These are phyloP conservation scores for Lordiphosa collinella DNA, from an alignment of 1,140 invertebrate species.

Conservation along the genomic window DNA sequence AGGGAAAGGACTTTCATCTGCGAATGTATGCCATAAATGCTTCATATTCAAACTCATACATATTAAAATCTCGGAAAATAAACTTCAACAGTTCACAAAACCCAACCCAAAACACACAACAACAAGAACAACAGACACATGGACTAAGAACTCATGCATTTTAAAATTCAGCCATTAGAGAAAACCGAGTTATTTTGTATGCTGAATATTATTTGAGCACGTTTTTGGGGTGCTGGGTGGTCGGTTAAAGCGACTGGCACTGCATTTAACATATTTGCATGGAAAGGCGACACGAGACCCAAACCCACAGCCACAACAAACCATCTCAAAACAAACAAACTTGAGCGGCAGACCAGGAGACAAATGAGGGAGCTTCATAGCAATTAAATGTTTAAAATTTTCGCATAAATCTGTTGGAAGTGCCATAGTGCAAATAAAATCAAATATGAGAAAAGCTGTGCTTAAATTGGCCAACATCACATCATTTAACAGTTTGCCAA, in stretches of 20 bases:
- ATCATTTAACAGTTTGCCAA: constrained; percentile 42
- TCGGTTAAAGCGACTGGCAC: constrained; percentile 32
- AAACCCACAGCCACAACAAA: constrained; percentile 11
- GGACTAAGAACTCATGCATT: constrained; percentile 55
- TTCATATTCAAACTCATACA: constrained; percentile 72
- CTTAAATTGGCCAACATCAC: constrained; percentile 61
- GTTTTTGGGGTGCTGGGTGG: constrained; percentile 35
- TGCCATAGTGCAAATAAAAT: constrained; percentile 26
- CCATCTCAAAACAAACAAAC: constrained; percentile 9
- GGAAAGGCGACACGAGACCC: constrained; percentile 8
- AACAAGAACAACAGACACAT: constrained; percentile 1
- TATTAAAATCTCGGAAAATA: constrained; percentile 75
- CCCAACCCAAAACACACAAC: constrained; percentile 32
- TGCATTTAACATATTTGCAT: constrained; percentile 62
- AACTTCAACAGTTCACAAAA: constrained; percentile 71
- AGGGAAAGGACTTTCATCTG: constrained; percentile 37
- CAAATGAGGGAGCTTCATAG: constrained; percentile 15
- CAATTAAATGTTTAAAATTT: constrained; percentile 60
- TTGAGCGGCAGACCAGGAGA: not conserved
- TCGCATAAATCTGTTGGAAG: constrained; percentile 60
- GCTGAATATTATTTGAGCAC: constrained; percentile 68
- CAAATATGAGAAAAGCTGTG: constrained; percentile 12
- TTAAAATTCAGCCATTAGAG: constrained; percentile 73
- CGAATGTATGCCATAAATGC: constrained; percentile 53
- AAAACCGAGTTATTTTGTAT: constrained; percentile 62